Base-by-base conservation (phyloP, 1,140 invertebrate genomes). In the Drosophila arizonae region DNA sequence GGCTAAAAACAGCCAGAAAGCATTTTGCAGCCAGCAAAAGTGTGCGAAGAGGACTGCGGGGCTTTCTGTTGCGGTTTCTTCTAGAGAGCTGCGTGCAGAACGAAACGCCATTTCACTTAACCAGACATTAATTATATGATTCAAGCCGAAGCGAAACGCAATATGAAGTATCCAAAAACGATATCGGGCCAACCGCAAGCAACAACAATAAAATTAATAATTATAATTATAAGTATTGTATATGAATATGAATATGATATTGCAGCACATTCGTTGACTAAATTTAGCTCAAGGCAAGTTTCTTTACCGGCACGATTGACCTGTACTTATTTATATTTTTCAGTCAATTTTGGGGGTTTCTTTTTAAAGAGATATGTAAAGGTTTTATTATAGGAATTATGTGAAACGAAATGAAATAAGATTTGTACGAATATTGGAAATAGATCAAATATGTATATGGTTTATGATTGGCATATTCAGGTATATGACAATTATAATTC, bases 71-170 rank as follows among this genome's bases (percentile, higher is more conserved):
- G n/a, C 11, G 13, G 26, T 15, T 45, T 24, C 9, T 58, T 13
- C 41, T 45, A 26, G 41, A 50, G 56, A 66, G 66, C 43, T 68
- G 48, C 48, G 57, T 41, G 64, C 74, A 81, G 58, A 69, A 86
- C 72, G 63, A 67, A 79, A 66, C 55, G 76, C 71, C 82, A 88
- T 88, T 84, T 88, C 82, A 88, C 64, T 87, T 87, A 87, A 88
- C 68, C 77, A 88, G 79, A 84, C 79, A 88, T 88, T 87, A 88
- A 87, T 87, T 88, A 87, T 88, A 84, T 51, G 76, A 48, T 76
- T 51, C 36, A 45, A 71, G 74, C 71, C 65, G 58, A 75, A 85
- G 5, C n/a, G 57, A 69, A 30, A 60, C 26, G 30, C 15, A 24
- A 26, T 48, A 60, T 36, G 39, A 62, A 46, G 17, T 36, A 26